Evolutionary conservation across 2,113 vertebrate genomes (phyloP).

Genomic region (Capreolus pygargus): DNA sequence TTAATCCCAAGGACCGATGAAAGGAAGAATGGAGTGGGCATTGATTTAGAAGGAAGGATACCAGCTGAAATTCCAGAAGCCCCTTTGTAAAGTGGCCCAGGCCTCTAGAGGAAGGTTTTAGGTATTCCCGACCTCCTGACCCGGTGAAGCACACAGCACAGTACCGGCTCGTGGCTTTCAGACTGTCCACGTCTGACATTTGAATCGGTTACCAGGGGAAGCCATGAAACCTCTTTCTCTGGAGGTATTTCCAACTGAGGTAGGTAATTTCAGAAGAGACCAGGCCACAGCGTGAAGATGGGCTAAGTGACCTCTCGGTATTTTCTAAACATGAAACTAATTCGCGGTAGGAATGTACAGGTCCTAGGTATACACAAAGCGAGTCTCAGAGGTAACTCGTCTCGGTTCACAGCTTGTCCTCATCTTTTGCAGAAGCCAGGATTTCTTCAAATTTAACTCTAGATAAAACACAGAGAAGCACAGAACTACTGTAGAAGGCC

Average conservation of each 20-base stretch:
- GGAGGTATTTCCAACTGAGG: not conserved
- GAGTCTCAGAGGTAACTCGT: not conserved
- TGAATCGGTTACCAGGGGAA: constrained; percentile 32
- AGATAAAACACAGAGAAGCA: not conserved
- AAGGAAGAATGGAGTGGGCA: not conserved
- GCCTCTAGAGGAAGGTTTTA: not conserved
- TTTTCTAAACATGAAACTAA: constrained; percentile 37
- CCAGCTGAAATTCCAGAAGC: not conserved
- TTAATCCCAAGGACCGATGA: not conserved
- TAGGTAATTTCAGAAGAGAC: constrained; percentile 43
- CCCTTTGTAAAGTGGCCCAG: not conserved
- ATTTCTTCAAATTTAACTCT: not conserved
- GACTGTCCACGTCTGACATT: not conserved
- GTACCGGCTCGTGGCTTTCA: not conserved
- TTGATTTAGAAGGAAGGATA: not conserved
- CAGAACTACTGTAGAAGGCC: not conserved
- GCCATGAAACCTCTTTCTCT: constrained; percentile 35
- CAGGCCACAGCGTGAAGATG: not conserved
- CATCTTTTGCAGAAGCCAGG: not conserved
- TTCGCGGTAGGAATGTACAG: not conserved
- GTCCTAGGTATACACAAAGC: not conserved
- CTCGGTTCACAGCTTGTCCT: not conserved
- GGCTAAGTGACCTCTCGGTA: constrained; percentile 39
- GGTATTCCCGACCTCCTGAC: not conserved
- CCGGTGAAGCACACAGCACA: not conserved